phyloP scores from a whole-genome alignment of 35 echinoderm and acorn worm genomes.

The Patiria miniata region DNA sequence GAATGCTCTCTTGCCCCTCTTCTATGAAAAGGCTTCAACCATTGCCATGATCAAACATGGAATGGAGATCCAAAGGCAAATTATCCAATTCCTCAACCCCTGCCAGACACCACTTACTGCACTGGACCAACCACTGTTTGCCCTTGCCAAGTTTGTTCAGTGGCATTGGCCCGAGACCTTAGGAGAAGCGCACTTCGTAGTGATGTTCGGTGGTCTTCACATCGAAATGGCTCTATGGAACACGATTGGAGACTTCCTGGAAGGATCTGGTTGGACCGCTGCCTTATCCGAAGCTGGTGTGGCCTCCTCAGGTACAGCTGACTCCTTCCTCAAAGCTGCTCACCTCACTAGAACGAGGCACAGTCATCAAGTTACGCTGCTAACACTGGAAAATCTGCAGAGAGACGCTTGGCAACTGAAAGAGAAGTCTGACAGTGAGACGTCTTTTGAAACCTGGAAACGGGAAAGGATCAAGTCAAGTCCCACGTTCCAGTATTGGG shows the following conservation, averaged over 20 bases:
- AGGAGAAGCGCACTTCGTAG: conserved; percentile 42
- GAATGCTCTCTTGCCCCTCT: not conserved
- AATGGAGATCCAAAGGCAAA: not conserved
- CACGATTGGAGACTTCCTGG: conserved; percentile 38
- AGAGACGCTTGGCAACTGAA: too few relatives aligned
- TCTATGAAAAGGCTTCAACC: conserved; percentile 18
- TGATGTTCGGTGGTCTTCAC: conserved; percentile 57
- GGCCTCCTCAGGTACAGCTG: conserved; percentile 51
- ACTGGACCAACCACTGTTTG: conserved; percentile 54
- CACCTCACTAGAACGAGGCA: conserved; percentile 54
- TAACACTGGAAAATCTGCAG: too few relatives aligned
- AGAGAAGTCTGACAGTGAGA: not conserved
- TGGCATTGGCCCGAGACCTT: conserved; percentile 58
- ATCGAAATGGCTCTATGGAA: conserved; percentile 51
- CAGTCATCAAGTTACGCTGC: too few relatives aligned
- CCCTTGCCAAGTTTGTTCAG: conserved; percentile 57
- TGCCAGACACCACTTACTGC: conserved; percentile 63
- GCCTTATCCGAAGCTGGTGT: conserved; percentile 42
- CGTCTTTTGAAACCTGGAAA: not conserved
- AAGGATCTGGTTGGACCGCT: conserved; percentile 47
- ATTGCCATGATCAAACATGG: conserved; percentile 17
- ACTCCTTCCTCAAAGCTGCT: conserved; percentile 54
- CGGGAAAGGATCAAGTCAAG: not conserved
- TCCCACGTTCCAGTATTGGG: conserved; percentile 2
- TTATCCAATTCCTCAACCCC: conserved; percentile 30